phyloP scores from a whole-genome alignment of 2,888 invertebrate species.

The Trisateles emortualis region DNA sequence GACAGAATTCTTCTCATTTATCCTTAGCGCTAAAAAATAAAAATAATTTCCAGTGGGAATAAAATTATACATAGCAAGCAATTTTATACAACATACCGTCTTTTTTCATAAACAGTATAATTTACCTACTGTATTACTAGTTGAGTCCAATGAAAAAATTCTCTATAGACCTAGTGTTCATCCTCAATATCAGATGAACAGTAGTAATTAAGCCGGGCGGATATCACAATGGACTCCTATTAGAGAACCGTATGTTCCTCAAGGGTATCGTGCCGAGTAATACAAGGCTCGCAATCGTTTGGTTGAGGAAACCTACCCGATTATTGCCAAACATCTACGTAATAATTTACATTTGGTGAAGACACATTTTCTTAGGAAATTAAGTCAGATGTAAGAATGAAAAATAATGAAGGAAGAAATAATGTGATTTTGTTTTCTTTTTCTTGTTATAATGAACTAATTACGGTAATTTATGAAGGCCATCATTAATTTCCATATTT shows the following conservation, averaged over 20 bases:
- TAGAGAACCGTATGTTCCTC: conserved; percentile 68
- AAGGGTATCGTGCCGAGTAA: conserved; percentile 58
- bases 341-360: conserved; percentile 28
- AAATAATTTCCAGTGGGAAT: too few relatives aligned
- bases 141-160: conserved; percentile 9
- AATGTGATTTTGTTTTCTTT: not conserved
- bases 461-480: too few relatives aligned
- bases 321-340: conserved; percentile 37
- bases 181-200: conserved; percentile 48
- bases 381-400: not conserved
- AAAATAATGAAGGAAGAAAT: not conserved
- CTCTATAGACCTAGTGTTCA: conserved; percentile 30
- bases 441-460: too few relatives aligned
- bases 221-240: conserved; percentile 75
- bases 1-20: too few relatives aligned
- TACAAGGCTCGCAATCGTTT: conserved; percentile 32
- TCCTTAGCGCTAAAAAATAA: too few relatives aligned
- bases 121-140: conserved; percentile 2
- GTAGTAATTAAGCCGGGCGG: conserved; percentile 57
- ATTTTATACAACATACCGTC: too few relatives aligned
- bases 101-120: too few relatives aligned
- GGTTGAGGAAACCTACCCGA: conserved; percentile 33
- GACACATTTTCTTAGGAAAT: conserved; percentile 14
- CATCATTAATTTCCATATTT: too few relatives aligned
- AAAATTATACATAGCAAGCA: too few relatives aligned